These are phyloP conservation scores for Leucozona laternaria DNA, from an alignment of 2,888 invertebrate species.

Conservation along the genomic window DNA sequence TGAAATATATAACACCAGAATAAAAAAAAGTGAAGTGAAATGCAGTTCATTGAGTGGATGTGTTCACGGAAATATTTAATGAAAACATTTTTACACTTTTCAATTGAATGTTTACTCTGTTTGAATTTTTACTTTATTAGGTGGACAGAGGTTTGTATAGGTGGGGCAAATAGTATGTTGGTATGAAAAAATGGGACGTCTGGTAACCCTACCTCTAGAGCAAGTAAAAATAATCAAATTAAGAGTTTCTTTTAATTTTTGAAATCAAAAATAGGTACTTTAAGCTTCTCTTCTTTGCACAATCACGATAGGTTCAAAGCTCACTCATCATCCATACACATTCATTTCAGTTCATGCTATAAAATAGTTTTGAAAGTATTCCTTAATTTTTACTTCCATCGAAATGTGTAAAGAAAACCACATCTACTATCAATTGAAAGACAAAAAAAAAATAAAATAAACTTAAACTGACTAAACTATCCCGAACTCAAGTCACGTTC, in stretches of 20 bases:
- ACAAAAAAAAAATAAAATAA: not conserved
- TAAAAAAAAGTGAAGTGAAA: too few species aligned
- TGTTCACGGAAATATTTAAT: too few species aligned
- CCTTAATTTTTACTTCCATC: conserved; percentile 11
- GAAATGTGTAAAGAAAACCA: not conserved
- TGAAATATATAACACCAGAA: too few species aligned
- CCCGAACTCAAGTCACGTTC: conserved; percentile 57
- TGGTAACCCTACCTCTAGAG: too few species aligned
- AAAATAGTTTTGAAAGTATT: not conserved
- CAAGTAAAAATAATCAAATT: not conserved
- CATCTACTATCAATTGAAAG: conserved; percentile 18
- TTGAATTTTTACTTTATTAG: too few species aligned
- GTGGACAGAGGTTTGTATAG: too few species aligned
- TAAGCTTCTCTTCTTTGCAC: not conserved
- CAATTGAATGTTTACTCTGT: too few species aligned
- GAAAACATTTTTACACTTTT: too few species aligned
- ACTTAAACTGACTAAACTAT: conserved; percentile 37
- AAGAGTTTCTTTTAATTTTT: not conserved
- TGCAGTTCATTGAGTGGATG: too few species aligned
- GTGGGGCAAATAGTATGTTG: too few species aligned
- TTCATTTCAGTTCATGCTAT: not conserved
- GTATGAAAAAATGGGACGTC: too few species aligned
- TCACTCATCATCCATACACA: not conserved
- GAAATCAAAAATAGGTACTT: not conserved
- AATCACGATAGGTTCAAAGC: too few species aligned